These are phyloP conservation scores for Phrynocephalus forsythii DNA, from an alignment of 2,797 vertebrate genomes.

Conservation along the genomic window DNA sequence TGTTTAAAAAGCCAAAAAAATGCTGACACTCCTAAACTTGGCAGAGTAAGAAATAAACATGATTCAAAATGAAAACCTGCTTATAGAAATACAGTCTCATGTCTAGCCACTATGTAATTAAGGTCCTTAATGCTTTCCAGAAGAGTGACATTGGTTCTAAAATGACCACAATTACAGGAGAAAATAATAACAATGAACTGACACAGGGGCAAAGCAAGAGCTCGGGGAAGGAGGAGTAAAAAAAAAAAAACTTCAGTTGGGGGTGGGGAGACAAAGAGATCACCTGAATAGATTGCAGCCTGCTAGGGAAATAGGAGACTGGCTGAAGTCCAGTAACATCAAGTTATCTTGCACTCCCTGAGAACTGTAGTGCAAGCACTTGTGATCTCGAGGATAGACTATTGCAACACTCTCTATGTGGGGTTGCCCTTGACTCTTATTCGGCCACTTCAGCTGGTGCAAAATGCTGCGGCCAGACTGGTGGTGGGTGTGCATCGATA, in stretches of 20 bases:
- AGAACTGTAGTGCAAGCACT: no score
- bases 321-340: not conserved
- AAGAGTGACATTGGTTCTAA: conserved; percentile 68
- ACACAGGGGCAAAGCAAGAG: conserved; percentile 57
- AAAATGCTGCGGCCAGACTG: no score
- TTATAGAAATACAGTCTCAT: conserved; percentile 66
- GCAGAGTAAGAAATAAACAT: conserved; percentile 66
- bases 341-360: no score
- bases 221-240: conserved; percentile 30
- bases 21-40: conserved; percentile 61
- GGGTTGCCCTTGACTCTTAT: no score
- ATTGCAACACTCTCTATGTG: no score
- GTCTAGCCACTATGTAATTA: conserved; percentile 73
- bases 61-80: conserved; percentile 70
- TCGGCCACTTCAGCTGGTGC: no score
- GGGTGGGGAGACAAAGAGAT: not conserved
- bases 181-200: conserved; percentile 67
- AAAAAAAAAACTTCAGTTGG: not conserved
- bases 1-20: not conserved
- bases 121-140: conserved; percentile 71
- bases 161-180: conserved; percentile 66
- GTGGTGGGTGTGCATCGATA: no score
- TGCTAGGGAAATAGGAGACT: not conserved
- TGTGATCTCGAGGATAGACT: no score
- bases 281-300: not conserved